These are phyloP conservation scores for Oxyura jamaicensis DNA, from an alignment of 2,113 vertebrate species.

Conservation along the genomic window DNA sequence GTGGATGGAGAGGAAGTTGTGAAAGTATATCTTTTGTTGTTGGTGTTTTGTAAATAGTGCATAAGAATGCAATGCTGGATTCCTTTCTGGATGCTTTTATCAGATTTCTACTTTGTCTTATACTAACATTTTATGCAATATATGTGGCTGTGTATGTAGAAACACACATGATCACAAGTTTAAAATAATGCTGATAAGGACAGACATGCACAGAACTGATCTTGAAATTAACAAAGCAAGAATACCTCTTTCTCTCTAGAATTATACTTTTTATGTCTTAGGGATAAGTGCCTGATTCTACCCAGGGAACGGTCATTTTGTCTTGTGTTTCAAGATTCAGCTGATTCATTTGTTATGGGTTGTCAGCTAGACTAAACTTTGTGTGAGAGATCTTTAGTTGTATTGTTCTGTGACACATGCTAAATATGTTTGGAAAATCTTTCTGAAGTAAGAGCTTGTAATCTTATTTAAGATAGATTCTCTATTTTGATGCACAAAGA, in stretches of 20 bases:
- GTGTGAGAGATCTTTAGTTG: background rate
- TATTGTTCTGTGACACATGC: background rate
- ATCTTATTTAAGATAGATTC: background rate
- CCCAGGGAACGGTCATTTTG: background rate
- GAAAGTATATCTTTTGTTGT: slow-evolving; percentile 81
- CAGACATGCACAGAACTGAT: background rate
- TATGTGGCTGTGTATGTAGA: too few relatives aligned
- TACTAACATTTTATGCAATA: background rate
- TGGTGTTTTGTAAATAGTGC: background rate
- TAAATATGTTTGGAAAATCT: background rate
- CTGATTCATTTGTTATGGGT: background rate
- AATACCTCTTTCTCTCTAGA: background rate
- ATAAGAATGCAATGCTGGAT: background rate
- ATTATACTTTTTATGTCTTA: background rate
- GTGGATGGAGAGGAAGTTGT: slow-evolving; percentile 98
- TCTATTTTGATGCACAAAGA: background rate
- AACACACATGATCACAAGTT: background rate
- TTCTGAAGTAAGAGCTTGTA: background rate
- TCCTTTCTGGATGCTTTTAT: background rate
- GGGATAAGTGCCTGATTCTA: background rate
- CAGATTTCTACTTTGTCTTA: background rate
- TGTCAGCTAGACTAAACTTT: background rate
- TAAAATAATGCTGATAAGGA: background rate
- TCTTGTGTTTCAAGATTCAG: background rate
- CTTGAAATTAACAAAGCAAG: too few relatives aligned